These are phyloP conservation scores for Sebastiscus tertius DNA, from an alignment of 2,797 vertebrate genomes.

Conservation along the genomic window DNA sequence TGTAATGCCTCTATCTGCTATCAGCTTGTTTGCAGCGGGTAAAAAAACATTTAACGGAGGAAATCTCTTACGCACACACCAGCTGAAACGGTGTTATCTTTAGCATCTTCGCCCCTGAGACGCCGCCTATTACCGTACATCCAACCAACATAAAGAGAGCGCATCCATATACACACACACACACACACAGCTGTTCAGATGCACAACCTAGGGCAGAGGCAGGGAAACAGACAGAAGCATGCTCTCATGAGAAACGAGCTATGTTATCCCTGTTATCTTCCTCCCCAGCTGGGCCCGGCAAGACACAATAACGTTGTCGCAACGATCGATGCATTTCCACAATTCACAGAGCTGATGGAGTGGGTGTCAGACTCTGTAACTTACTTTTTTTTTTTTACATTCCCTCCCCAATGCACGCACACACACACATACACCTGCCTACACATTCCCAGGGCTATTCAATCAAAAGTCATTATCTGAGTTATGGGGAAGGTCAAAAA, in stretches of 20 bases:
- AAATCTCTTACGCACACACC: slow-evolving; percentile 31
- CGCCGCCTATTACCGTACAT: slow-evolving; percentile 41
- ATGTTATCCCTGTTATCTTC: slow-evolving; percentile 70
- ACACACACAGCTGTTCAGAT: slow-evolving; percentile 34
- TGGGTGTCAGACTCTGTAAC: slow-evolving; percentile 54
- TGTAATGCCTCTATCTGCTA: not conserved
- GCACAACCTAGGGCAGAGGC: slow-evolving; percentile 40
- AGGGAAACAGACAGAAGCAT: slow-evolving; percentile 50
- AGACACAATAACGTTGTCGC: slow-evolving; percentile 59
- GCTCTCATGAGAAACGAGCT: slow-evolving; percentile 67
- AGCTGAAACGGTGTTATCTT: slow-evolving; percentile 39
- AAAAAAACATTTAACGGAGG: slow-evolving; percentile 34
- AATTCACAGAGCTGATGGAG: slow-evolving; percentile 61
- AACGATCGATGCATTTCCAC: slow-evolving; percentile 57
- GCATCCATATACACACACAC: slow-evolving; percentile 11
- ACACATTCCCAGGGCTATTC: slow-evolving; percentile 21
- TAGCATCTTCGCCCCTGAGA: slow-evolving; percentile 35
- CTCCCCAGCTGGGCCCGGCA: slow-evolving; percentile 60
- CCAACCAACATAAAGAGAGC: slow-evolving; percentile 39
- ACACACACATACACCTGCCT: slow-evolving; percentile 15
- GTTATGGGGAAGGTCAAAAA: slow-evolving; percentile 56
- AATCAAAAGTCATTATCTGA: slow-evolving; percentile 54
- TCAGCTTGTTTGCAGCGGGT: slow-evolving; percentile 19
- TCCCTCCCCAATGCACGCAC: not conserved
- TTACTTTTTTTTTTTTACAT: slow-evolving; percentile 34